These are phyloP conservation scores for Castor canadensis DNA, from an alignment of 2,113 vertebrate genomes.

Conservation along the genomic window DNA sequence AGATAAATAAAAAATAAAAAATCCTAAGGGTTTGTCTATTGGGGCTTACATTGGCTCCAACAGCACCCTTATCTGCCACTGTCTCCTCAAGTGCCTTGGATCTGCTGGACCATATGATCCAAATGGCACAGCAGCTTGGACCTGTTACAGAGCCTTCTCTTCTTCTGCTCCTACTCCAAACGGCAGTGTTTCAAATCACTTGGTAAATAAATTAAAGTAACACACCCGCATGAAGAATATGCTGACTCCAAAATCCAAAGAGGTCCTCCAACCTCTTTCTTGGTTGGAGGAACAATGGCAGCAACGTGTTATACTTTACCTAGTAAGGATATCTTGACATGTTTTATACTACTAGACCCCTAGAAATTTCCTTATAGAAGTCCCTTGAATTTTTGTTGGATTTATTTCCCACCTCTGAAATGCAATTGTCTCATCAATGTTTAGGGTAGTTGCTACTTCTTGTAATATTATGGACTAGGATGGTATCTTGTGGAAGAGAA, in stretches of 20 bases:
- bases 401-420: no score
- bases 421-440: no score
- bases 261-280: no score
- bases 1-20: no score
- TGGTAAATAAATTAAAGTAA: no score
- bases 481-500: not conserved
- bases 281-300: not conserved
- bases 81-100: not conserved
- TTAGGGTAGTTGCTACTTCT: not conserved
- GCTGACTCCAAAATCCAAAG: no score
- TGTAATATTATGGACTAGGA: not conserved
- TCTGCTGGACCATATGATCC: not conserved
- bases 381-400: no score
- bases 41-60: not conserved
- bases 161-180: not conserved
- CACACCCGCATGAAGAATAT: no score
- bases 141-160: not conserved
- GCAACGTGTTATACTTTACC: not conserved
- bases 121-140: not conserved
- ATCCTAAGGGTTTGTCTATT: no score
- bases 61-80: no score
- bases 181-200: not conserved
- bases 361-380: not conserved
- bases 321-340: not conserved
- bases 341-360: not conserved